Evolutionary conservation across 2,113 vertebrate genomes (phyloP), one percentile per base, ranked within the genome.

Genomic region (Burhinus bistriatus): DNA sequence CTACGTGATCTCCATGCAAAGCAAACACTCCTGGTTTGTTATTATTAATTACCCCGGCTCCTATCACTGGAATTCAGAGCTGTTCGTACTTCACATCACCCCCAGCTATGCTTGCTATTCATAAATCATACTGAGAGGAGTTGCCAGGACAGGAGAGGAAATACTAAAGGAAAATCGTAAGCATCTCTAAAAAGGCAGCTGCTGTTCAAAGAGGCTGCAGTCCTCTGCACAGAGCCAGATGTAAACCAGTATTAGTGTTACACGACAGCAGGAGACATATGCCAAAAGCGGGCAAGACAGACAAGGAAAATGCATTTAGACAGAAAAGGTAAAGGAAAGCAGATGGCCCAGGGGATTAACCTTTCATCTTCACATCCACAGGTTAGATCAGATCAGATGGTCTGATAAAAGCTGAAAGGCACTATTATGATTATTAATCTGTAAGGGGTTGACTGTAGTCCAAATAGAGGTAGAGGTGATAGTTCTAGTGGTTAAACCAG

Each of bases 71-170:
- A 87, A 96, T 94, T 96, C 91, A 96, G 96, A 96, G 94, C 86
- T 88, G 88, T 73, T 91, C 87, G 70, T 86, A 93, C 84, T 76
- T 89, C 0, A 0, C 87, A 85, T 89, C 89, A 91, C 95, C 88
- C 81, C 64, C 86, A 95, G 92, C 96, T 92, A 95, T 88, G 83
- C 71, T 95, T 80, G 82, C 89, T 90, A 73, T 88, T 97, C 95
- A 97, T 98, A 98, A 97, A 96, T 96, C 87, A 96, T 90, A 80
- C 68, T 34, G 84, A 95, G 52, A 94, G 76, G 75, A 86, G 66
- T 54, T 96, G 84, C 91, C 87, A 88, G 55, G 65, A 93, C 49
- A 87, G 68, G 79, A 92, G 69, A 89, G 68, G 54, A 95, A 94
- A 93, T 93, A 52, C 36, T 83, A 36, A 87, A 95, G 51, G 70